Evolutionary conservation across 2,888 invertebrate species (phyloP), one percentile per base, ranked within the genome.

Genomic region (Mellilla xanthometata): DNA sequence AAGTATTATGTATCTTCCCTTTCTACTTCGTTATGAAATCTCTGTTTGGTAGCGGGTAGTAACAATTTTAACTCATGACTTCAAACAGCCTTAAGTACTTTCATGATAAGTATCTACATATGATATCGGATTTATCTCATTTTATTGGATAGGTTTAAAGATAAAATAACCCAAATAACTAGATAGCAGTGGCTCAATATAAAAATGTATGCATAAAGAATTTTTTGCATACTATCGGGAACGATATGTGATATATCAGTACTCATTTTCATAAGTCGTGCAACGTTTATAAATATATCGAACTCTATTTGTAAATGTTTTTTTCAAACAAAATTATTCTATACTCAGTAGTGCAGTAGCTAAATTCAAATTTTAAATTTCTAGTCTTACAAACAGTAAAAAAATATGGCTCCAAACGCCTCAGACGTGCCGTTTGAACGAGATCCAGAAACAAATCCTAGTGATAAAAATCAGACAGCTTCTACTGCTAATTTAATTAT

Each of bases 391-490:
- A n/a, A 24, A 24, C 8, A 2, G 3, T 11, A 11, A 19, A 1
- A 8, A 28, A 58, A 54, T 56, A 72, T 76, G 75, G 58, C 72
- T 3, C 68, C 72, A 2, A 71, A 71, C 39, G 40, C 54, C 3
- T 34, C 53, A 1, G 74, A 69, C 9, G 9, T 46, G 2, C 39
- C 56, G 0, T 39, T 64, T 3, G 49, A 44, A 27, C 36, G 19
- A 3, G 63, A 61, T 29, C 52, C 62, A 9, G 64, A 69, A 45
- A 49, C 38, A 39, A 45, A 47, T 42, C 24, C 39, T 38, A 38
- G 11, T 10, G 41, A 39, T 24, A 38, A 46, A 11, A 23, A 41
- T 10, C 15, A 36, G 22, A 40, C 28, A 3, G n/a, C n/a, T n/a
- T 49, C 56, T 1, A 40, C 48, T 1, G 26, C 32, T 2, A 35